Evolutionary conservation across 2,888 invertebrate species (phyloP), one percentile per base, ranked within the genome.

Genomic region (Drosophila subsilvestris): DNA sequence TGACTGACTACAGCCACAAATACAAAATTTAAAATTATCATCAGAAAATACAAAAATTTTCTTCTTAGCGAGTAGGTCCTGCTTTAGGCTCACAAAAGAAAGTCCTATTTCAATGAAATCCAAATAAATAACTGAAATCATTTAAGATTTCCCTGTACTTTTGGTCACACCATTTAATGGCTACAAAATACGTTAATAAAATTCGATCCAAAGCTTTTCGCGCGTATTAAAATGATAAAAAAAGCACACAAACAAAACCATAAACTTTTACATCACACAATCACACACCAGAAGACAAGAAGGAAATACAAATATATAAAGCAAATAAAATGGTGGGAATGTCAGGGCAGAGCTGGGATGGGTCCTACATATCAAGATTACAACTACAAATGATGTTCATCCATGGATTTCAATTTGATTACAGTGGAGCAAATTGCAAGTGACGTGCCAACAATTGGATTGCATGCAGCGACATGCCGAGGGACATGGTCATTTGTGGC

Each of bases 401-500:
- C 72, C 71, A 71, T 76, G 73, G 71, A 73, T 89, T 75, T 74
- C 63, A 66, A 66, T 62, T 78, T 78, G 69, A 80, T 80, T 79
- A 74, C 78, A 92, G 92, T 92, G 91, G 90, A 90, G 90, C 79
- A 91, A 92, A 89, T 89, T 92, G 81, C 90, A 91, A 85, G 87
- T 90, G 82, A 90, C 91, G 75, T 91, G 92, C 75, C 92, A 91
- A 87, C 92, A 92, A 90, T 89, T 91, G 82, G 90, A 91, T 87
- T 91, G 92, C 80, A 92, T 92, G 91, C 91, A 91, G 76, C 91
- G 91, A 45, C 92, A 92, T 79, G 91, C 90, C 74, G 90, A 91
- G 83, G 91, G 92, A 74, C 90, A 91, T 84, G 91, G 92, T 29
- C 91, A 92, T 90, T 90, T 92, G 81, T 92, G 92, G 92, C 91